Percentiles rank a stretch among this genome's conserved stretches.
Conservation (phyloP, 2,113 vertebrate genomes). For the Cyprinodon variegatus region DNA sequence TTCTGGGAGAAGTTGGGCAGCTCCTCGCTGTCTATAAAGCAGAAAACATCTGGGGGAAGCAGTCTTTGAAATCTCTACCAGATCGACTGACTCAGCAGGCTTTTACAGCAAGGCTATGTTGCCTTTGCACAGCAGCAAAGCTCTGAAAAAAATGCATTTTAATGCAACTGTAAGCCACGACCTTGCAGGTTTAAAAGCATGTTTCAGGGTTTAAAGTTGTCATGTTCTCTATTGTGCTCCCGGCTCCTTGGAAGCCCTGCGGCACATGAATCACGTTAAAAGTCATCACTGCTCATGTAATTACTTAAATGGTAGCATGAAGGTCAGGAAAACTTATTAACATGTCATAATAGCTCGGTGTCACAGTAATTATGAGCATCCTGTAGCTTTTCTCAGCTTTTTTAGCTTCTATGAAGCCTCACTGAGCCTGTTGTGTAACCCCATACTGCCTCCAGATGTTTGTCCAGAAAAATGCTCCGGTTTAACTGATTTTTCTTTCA, state of each 20-base stretch:
- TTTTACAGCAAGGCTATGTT: slow-evolving; percentile 10
- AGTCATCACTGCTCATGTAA: slow-evolving; percentile 67
- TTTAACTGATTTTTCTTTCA: slow-evolving; percentile 16
- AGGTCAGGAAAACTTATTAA: slow-evolving; percentile 71
- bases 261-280: slow-evolving; percentile 58
- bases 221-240: slow-evolving; percentile 41
- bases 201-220: slow-evolving; percentile 48
- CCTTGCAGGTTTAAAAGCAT: slow-evolving; percentile 48
- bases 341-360: slow-evolving; percentile 65
- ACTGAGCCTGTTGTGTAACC: background rate
- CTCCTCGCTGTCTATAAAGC: slow-evolving; percentile 60
- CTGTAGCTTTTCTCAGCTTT: slow-evolving; percentile 28
- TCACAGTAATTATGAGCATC: slow-evolving; percentile 67
- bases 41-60: slow-evolving; percentile 65
- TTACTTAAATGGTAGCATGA: slow-evolving; percentile 56
- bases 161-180: slow-evolving; percentile 18
- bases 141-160: slow-evolving; percentile 15
- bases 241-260: slow-evolving; percentile 27
- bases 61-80: slow-evolving; percentile 51
- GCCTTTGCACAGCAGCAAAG: slow-evolving; percentile 23
- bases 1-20: slow-evolving; percentile 34
- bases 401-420: slow-evolving; percentile 7
- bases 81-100: slow-evolving; percentile 63
- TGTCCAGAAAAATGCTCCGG: slow-evolving; percentile 27
- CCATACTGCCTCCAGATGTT: slow-evolving; percentile 57